These are phyloP conservation scores for Alitta virens DNA, from an alignment of 2,888 invertebrate species.

Conservation along the genomic window DNA sequence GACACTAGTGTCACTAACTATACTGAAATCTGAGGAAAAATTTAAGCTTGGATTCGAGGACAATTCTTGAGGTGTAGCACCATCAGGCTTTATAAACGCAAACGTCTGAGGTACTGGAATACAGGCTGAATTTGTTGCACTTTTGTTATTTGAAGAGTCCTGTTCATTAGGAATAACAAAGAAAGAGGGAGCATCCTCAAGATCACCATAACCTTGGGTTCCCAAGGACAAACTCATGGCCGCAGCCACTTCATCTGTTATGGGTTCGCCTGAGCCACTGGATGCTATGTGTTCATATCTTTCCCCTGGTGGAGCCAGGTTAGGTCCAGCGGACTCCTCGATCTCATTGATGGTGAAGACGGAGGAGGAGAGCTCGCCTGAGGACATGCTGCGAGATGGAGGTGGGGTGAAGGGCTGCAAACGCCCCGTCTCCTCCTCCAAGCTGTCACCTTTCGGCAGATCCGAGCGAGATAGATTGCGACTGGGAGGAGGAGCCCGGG, in stretches of 20 bases:
- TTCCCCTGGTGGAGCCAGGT: not conserved
- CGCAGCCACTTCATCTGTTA: not conserved
- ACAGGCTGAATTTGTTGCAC: not conserved
- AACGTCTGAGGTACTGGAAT: not conserved
- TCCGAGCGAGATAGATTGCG: too few relatives aligned
- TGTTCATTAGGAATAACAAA: not conserved
- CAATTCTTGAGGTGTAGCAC: not conserved
- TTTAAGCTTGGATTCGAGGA: not conserved
- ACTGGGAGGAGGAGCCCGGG: too few relatives aligned
- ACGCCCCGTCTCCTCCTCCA: too few relatives aligned
- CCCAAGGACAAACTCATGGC: conserved; percentile 1
- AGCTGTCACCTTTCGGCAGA: too few relatives aligned
- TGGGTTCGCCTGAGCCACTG: not conserved
- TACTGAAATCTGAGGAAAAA: not conserved
- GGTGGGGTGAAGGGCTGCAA: not conserved
- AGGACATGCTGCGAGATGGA: not conserved
- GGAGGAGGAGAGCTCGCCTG: too few relatives aligned
- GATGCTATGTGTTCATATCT: not conserved
- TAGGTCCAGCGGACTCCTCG: not conserved
- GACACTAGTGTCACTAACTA: not conserved
- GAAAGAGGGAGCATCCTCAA: not conserved
- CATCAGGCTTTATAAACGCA: too few relatives aligned
- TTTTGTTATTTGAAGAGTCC: not conserved
- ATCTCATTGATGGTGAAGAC: not conserved
- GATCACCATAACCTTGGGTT: not conserved